Base-by-base conservation (phyloP, 2,797 vertebrate genomes). In the Myotis vivesi region DNA sequence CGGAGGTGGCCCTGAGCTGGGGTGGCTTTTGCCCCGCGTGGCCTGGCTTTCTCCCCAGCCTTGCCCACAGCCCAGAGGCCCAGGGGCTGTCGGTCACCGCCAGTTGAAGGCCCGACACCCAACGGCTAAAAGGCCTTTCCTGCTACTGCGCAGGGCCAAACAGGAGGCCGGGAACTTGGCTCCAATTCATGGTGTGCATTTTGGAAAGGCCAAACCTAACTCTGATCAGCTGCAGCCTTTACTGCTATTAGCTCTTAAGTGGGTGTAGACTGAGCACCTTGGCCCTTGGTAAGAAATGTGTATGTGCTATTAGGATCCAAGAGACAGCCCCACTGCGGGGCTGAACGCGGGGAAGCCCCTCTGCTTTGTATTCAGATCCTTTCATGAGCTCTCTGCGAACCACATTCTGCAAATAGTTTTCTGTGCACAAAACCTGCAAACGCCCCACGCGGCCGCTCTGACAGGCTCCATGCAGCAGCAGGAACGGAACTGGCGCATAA, bases 401-500 rank as follows among this genome's bases (percentile, higher is more conserved):
- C 62, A 10, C 25, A 1, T 16, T 46, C 55, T 33, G n/a, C 13
- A 17, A 55, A 36, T 8, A 12, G 62, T 19, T 17, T 23, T 76
- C 44, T 0, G 51, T 5, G 62, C 11, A n/a, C 23, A 33, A 46
- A 80, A 28, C 23, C 38, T 8, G 59, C 23, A 16, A 20, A 36
- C 3, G 38, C 51, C 6, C 20, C 0, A 2, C 13, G 11, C 44
- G 16, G 30, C 62, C 20, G 28, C 25, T 38, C 83, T 64, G 23
- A 46, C 0, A 3, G 69, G 9, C 44, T 12, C 3, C 0, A 1
- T 0, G 28, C 73, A 41, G 28, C 0, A 0, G 1, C 5, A 6
- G 33, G 11, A 19, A 8, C 4, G 3, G 6, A 25, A 3, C 20
- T 9, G 49, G 69, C 23, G 9, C 11, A 0, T 20, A 15, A n/a